Conservation (phyloP, 2,113 vertebrate genomes). For the Nyctereutes procyonoides region DNA sequence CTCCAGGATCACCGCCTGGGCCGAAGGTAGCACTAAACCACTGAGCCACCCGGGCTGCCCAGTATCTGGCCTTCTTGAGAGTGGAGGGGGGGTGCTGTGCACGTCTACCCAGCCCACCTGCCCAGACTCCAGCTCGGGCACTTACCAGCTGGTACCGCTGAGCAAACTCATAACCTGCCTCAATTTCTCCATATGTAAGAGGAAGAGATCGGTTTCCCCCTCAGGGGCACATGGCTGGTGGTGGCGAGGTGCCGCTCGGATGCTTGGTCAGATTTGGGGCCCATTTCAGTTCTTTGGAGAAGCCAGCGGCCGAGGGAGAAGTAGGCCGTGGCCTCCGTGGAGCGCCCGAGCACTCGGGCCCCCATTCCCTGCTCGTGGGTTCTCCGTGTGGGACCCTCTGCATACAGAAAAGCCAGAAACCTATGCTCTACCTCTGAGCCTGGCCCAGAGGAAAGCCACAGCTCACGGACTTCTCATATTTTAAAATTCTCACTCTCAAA, state of each 20-base stretch:
- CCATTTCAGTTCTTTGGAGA: background rate
- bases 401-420: background rate
- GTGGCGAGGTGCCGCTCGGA: rapidly evolving
- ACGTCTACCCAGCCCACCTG: rapidly evolving
- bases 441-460: background rate
- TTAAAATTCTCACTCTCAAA: background rate
- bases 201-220: background rate
- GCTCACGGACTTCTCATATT: background rate
- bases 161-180: background rate
- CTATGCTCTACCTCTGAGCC: background rate
- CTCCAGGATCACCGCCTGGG: too few relatives aligned
- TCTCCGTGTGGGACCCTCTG: background rate
- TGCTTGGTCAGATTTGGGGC: background rate
- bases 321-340: rapidly evolving
- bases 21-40: too few relatives aligned
- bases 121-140: too few relatives aligned
- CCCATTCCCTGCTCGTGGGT: background rate
- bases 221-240: rapidly evolving
- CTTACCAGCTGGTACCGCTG: too few relatives aligned
- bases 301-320: rapidly evolving
- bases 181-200: background rate
- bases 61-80: background rate
- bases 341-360: background rate
- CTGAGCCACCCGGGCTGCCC: too few relatives aligned
- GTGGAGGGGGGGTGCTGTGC: background rate